Conservation (phyloP, 2,113 vertebrate species). For the Mustela nigripes region DNA sequence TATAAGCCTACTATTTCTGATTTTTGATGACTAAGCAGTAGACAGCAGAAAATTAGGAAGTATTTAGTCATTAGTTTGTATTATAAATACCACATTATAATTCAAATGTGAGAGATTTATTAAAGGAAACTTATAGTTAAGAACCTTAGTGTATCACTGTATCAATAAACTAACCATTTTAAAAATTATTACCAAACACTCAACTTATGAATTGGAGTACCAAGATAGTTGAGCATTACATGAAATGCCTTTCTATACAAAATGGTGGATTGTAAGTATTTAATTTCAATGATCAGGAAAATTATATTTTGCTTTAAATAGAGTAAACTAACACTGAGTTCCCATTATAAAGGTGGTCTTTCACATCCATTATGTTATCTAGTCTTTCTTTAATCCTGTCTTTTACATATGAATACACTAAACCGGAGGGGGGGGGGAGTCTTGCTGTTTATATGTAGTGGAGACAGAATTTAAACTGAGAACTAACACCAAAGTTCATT, state of each 20-base stretch:
- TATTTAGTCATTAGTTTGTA: background rate
- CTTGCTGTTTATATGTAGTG: background rate
- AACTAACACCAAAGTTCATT: background rate
- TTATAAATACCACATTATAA: background rate
- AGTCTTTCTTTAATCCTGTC: background rate
- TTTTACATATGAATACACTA: background rate
- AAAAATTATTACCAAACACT: background rate
- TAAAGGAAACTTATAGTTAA: background rate
- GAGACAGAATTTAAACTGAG: conserved; percentile 4
- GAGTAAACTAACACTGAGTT: background rate
- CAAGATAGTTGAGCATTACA: background rate
- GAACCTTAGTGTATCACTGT: background rate
- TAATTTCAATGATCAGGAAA: background rate
- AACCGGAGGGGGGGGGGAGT: no score
- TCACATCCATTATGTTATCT: background rate
- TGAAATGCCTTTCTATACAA: background rate
- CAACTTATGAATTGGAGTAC: background rate
- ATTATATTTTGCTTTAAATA: conserved; percentile 13
- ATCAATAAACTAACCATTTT: background rate
- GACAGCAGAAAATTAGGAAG: background rate
- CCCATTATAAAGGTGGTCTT: background rate
- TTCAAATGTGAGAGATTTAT: background rate
- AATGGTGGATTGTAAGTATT: background rate
- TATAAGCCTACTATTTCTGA: background rate
- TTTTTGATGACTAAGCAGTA: background rate